A percentile compares a stretch with the other conserved stretches of the same genome.
phyloP scores from a whole-genome alignment of 2,113 vertebrate genomes.

The Periophthalmus modestus region DNA sequence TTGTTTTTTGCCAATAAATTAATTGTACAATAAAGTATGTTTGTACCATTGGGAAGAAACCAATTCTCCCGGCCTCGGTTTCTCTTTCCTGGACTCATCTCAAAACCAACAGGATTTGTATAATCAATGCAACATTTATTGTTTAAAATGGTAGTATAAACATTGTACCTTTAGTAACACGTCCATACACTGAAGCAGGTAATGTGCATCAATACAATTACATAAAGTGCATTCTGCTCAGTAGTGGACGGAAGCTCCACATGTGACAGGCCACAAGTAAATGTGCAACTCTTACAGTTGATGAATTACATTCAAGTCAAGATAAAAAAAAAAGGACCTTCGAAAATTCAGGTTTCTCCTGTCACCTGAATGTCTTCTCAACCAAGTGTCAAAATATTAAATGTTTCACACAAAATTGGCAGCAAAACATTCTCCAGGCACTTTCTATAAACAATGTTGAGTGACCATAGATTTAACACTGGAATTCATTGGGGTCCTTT shows the following conservation, averaged over 20 bases:
- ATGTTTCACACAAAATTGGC: neutral
- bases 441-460: conserved; percentile 31
- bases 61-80: neutral
- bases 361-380: neutral
- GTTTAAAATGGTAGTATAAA: conserved; percentile 54
- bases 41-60: conserved; percentile 79
- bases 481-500: neutral
- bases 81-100: conserved; percentile 1
- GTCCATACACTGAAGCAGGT: conserved; percentile 46
- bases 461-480: neutral
- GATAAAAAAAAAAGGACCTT: conserved; percentile 68
- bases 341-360: conserved; percentile 32
- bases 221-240: conserved; percentile 69
- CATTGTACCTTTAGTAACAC: conserved; percentile 47
- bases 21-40: conserved; percentile 87
- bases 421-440: conserved; percentile 54
- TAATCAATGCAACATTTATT: conserved; percentile 70
- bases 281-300: conserved; percentile 56
- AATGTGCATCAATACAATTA: conserved; percentile 58
- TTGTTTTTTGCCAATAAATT: conserved; percentile 81
- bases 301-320: conserved; percentile 72
- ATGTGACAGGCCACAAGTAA: conserved; percentile 53
- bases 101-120: conserved; percentile 8
- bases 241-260: conserved; percentile 52
- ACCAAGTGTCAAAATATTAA: conserved; percentile 8